phyloP scores from a whole-genome alignment of 1,140 invertebrate genomes.

The Cheumatopsyche charites region DNA sequence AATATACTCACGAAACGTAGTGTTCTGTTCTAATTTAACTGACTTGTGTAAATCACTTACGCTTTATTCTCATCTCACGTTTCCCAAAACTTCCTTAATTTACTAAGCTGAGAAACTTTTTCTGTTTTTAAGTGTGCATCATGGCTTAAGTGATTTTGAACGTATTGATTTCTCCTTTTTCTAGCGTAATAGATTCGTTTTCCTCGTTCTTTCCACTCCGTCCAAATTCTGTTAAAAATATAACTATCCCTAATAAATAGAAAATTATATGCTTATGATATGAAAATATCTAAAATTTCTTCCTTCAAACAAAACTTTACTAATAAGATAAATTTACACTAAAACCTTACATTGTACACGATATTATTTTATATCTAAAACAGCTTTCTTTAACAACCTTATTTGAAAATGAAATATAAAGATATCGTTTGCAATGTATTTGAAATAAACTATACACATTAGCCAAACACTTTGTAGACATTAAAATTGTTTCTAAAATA shows the following conservation, averaged over 20 bases:
- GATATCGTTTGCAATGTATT: not conserved
- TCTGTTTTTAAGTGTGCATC: slow-evolving; percentile 45
- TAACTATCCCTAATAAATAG: slow-evolving; percentile 39
- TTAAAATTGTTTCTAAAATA: not conserved
- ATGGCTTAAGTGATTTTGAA: slow-evolving; percentile 48
- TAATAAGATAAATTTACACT: slow-evolving; percentile 15
- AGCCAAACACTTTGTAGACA: slow-evolving; percentile 28
- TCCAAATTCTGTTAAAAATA: slow-evolving; percentile 15
- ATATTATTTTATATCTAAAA: not conserved
- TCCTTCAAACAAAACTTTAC: slow-evolving; percentile 35
- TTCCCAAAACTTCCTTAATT: slow-evolving; percentile 37
- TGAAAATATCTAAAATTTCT: slow-evolving; percentile 43
- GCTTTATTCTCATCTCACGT: slow-evolving; percentile 47
- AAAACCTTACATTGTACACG: not conserved
- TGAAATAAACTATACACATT: not conserved
- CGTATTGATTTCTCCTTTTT: slow-evolving; percentile 43
- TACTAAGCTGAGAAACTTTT: slow-evolving; percentile 32
- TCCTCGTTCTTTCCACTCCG: slow-evolving; percentile 36
- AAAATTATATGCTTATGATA: slow-evolving; percentile 42
- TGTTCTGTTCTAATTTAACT: slow-evolving; percentile 25
- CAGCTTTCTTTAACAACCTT: not conserved
- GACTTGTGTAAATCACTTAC: slow-evolving; percentile 44
- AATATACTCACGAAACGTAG: slow-evolving; percentile 31
- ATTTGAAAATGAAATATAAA: not conserved
- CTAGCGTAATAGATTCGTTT: slow-evolving; percentile 42